Percentiles rank a stretch among this genome's conserved stretches.
Evolutionary conservation across 2,113 vertebrate genomes (phyloP).

Genomic region (Aptenodytes patagonicus): DNA sequence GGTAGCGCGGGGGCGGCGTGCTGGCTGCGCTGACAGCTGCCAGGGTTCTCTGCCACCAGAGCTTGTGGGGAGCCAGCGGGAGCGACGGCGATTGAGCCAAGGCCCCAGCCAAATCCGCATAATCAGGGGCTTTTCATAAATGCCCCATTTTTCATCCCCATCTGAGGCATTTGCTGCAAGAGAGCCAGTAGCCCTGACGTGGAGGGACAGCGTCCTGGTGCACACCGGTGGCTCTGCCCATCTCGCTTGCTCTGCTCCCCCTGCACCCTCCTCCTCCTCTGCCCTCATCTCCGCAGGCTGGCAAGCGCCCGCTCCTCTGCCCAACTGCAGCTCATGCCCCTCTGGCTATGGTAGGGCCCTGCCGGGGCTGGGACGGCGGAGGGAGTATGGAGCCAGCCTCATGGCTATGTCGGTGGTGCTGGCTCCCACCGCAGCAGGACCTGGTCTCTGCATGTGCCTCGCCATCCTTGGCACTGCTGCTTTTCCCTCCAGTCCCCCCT

Average conservation of each 20-base stretch:
- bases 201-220: slow-evolving; percentile 30
- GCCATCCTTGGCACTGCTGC: accelerated
- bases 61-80: slow-evolving; percentile 76
- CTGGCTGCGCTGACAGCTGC: slow-evolving; percentile 81
- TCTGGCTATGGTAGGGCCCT: background rate
- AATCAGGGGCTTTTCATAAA: slow-evolving; percentile 75
- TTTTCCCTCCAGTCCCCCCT: background rate
- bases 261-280: background rate
- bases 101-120: slow-evolving; percentile 75
- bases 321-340: accelerated
- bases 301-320: background rate
- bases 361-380: accelerated
- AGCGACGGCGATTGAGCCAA: slow-evolving; percentile 62
- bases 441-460: accelerated
- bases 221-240: background rate
- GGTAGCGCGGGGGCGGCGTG: slow-evolving; percentile 75
- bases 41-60: slow-evolving; percentile 63
- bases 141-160: slow-evolving; percentile 75
- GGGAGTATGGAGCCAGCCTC: accelerated
- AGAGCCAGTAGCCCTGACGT: background rate
- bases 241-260: accelerated
- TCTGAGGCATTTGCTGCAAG: slow-evolving; percentile 33
- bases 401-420: accelerated
- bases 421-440: background rate
- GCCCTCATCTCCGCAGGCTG: background rate